Base-by-base conservation (phyloP, 2,797 vertebrate species). In the Phoebastria nigripes region DNA sequence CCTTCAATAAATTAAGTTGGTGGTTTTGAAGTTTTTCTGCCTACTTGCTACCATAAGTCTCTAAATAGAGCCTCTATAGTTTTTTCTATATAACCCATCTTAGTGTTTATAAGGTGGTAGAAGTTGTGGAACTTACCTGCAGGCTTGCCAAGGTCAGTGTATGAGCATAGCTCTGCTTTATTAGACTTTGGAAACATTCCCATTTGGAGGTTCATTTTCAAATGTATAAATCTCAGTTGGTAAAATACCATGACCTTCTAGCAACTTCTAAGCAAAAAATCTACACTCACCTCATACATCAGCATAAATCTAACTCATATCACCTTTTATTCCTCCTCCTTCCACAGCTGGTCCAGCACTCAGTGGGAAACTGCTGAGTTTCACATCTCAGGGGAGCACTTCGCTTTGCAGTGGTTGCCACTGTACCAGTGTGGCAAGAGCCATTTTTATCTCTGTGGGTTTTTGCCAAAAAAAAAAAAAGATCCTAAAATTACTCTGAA, bases 51-150 rank as follows among this genome's bases (percentile, higher is more conserved):
- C 95, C 94, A 92, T 97, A 97, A 98, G 97, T 97, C 96, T 97
- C 97, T 95, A 97, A 97, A 98, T 97, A 98, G 97, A 98, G 97
- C 89, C 93, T 94, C 97, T 97, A 97, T 94, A 98, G 97, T 98
- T 97, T 96, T 97, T 98, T 98, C 96, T 98, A 96, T 96, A 98
- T 94, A 97, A 97, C 97, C 97, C 97, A 98, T 98, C 98, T 97
- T 98, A 97, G 98, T 98, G 98, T 98, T 98, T 98, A 98, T 98
- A 98, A 98, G 97, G 97, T 98, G 98, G 97, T 94, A 98, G 98
- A 97, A 97, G 96, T 98, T 97, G 97, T 98, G 98, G 97, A 97
- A 97, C 98, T 98, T 97, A 97, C 97, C 97, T 98, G 96, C 96
- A 84, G 26, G 88, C 74, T 96, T 97, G 98, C 98, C 98, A 98